Base-by-base conservation (phyloP, 1,140 invertebrate species). In the Cyclargus thomasi region DNA sequence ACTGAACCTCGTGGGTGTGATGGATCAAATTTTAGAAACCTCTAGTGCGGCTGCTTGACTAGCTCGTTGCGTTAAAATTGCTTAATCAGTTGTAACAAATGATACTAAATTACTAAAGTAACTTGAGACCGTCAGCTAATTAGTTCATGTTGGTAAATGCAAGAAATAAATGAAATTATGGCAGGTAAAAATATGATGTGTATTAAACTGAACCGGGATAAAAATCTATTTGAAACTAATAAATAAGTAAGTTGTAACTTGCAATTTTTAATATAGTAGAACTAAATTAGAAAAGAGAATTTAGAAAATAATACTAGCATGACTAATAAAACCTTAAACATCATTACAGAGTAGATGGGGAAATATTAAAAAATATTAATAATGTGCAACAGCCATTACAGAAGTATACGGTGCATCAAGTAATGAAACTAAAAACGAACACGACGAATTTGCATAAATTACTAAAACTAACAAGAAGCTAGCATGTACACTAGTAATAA, bases 21-120 rank as follows among this genome's bases (percentile, higher is more conserved):
- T 86, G 80, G 82, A 88, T 89, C 73, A 78, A 75, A 74, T 65
- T 74, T 78, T 73, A 77, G 74, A 74, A 71, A 77, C 66, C 69
- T 67, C 66, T 70, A 69, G 73, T 69, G 67, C 53, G 21, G 21
- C 14, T 57, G 63, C 36, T 36, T 53, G 63, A 68, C 62, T 63
- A 5, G 29, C 62, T 21, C 63, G 47, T 64, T 55, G 20, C 72
- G 39, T 47, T 47, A 14, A 47, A 47, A 47, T 47, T 47, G 39
- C 39, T 47, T 14, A 47, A 47, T 47, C 39, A 47, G 39, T 47
- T 47, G 39, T 47, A 47, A 0, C 39, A 16, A 47, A 47, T 47
- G 39, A 16, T 14, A 47, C 11, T 47, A 47, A 47, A 47, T 47
- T 47, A 16, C 39, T 8, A 11, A 47, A 47, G 39, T 47, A 14